phyloP scores from a whole-genome alignment of 2,888 invertebrate genomes.

The Petrophora chlorosata region DNA sequence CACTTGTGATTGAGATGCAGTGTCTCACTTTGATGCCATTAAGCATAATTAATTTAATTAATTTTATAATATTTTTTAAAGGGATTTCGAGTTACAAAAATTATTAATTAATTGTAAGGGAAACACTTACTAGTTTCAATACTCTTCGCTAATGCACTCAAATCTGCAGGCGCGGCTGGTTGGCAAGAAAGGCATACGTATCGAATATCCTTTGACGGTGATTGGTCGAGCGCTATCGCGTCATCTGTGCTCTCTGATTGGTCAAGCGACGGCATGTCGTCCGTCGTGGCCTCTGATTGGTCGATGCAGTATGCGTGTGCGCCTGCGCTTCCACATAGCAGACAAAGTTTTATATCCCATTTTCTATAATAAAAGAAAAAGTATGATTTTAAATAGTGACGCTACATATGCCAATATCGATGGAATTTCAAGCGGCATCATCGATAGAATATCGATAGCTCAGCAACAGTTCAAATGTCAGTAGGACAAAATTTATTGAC shows the following conservation, averaged over 20 bases:
- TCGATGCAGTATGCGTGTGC: constrained; percentile 49
- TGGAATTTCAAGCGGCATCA: no score
- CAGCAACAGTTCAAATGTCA: no score
- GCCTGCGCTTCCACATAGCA: constrained; percentile 66
- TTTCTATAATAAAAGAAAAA: constrained; percentile 43
- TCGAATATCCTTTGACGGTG: not conserved
- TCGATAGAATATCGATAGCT: no score
- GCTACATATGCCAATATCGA: no score
- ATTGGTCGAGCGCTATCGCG: not conserved
- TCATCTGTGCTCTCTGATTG: not conserved
- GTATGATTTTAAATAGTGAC: not conserved
- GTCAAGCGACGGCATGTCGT: not conserved
- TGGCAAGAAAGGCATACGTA: constrained; percentile 52
- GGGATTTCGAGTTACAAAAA: no score
- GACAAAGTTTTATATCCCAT: constrained; percentile 65
- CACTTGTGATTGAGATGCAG: no score
- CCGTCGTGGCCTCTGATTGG: constrained; percentile 13
- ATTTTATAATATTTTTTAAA: no score
- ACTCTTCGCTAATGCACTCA: constrained; percentile 42
- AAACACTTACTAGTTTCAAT: constrained; percentile 48
- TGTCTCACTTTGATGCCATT: no score
- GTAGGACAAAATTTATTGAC: no score
- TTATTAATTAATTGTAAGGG: not conserved
- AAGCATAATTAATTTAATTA: no score
- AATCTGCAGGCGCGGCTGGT: constrained; percentile 53